Evolutionary conservation across 2,797 vertebrate genomes (phyloP).

Genomic region (Sebastes matsubarae): DNA sequence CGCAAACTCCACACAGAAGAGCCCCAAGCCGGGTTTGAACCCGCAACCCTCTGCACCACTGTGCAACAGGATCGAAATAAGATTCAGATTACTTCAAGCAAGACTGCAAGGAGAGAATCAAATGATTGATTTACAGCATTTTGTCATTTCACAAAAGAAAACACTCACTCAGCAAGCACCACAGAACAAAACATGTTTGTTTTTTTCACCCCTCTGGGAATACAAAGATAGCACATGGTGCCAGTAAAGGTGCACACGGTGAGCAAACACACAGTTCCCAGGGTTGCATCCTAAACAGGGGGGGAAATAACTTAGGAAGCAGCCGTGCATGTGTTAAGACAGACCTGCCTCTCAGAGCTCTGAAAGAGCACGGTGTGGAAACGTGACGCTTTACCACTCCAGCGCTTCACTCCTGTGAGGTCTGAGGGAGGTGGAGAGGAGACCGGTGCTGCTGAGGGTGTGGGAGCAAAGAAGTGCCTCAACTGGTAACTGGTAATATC

Average conservation of each 20-base stretch:
- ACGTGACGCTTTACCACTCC: slow-evolving; percentile 9
- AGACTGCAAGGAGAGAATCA: neutral
- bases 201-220: slow-evolving; percentile 11
- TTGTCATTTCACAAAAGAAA: slow-evolving; percentile 4
- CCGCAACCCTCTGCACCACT: too few species aligned
- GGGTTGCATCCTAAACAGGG: slow-evolving; percentile 29
- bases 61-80: neutral
- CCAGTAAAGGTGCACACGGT: slow-evolving; percentile 26
- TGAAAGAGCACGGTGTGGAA: slow-evolving; percentile 9
- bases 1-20: too few species aligned
- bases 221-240: slow-evolving; percentile 8
- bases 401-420: neutral
- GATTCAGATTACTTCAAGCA: neutral
- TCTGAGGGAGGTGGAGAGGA: neutral
- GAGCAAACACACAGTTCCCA: slow-evolving; percentile 50
- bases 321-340: neutral
- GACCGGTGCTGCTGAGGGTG: neutral
- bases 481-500: slow-evolving; percentile 36
- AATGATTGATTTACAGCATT: neutral
- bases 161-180: neutral
- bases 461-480: slow-evolving; percentile 13
- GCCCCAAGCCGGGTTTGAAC: too few species aligned
- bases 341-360: slow-evolving; percentile 9
- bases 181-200: slow-evolving; percentile 14
- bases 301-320: neutral